These are phyloP conservation scores for Larimichthys polyactis DNA, from an alignment of 2,113 vertebrate genomes.

Conservation along the genomic window DNA sequence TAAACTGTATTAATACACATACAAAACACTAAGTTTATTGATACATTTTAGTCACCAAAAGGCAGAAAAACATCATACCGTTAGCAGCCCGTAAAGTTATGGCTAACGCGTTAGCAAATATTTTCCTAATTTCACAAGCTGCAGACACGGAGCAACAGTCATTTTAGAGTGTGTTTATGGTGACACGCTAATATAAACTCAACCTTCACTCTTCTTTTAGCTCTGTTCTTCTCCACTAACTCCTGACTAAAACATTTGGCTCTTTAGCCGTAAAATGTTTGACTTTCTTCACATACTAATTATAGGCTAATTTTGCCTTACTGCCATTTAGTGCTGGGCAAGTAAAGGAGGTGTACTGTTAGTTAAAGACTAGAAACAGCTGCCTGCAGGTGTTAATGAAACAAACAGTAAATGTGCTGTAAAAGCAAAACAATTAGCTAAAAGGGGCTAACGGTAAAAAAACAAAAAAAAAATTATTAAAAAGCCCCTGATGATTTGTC, in stretches of 20 bases:
- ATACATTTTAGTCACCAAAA: too few relatives aligned
- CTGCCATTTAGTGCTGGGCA: too few relatives aligned
- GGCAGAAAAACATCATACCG: too few relatives aligned
- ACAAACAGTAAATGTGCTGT: neutral
- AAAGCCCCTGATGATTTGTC: too few relatives aligned
- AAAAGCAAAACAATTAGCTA: neutral
- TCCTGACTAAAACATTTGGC: neutral
- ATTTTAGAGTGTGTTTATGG: neutral
- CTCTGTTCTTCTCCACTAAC: constrained; percentile 2
- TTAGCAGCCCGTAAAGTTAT: too few relatives aligned
- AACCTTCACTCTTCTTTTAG: neutral
- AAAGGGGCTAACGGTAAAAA: too few relatives aligned
- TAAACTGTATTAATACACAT: too few relatives aligned
- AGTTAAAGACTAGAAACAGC: neutral
- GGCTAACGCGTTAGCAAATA: too few relatives aligned
- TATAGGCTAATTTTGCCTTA: neutral
- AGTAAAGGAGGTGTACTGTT: neutral
- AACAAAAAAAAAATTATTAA: too few relatives aligned
- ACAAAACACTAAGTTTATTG: too few relatives aligned
- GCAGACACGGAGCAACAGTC: neutral
- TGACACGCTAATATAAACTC: neutral
- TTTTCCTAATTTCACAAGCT: neutral
- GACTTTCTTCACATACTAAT: neutral
- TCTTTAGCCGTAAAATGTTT: neutral
- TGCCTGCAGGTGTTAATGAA: neutral